These are phyloP conservation scores for Vesta saturnalis DNA, from an alignment of 2,888 invertebrate species.

Conservation along the genomic window DNA sequence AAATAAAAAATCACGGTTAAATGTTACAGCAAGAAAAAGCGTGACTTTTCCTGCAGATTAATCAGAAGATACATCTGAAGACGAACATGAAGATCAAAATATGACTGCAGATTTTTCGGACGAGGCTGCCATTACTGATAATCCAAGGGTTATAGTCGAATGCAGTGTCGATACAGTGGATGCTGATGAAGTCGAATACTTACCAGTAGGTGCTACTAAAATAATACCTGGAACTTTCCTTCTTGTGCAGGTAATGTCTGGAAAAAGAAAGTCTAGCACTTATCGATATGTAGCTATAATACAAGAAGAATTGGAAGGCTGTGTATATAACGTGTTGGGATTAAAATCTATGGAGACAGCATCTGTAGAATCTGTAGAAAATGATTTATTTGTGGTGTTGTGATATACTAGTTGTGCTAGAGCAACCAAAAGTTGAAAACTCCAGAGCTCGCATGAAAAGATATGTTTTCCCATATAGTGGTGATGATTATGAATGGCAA, in stretches of 20 bases:
- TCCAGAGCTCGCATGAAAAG: no score
- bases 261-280: slow-evolving; percentile 9
- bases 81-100: no score
- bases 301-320: neutral
- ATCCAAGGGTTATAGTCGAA: no score
- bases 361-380: neutral
- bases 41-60: neutral
- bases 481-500: no score
- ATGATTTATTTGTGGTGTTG: slow-evolving; percentile 6
- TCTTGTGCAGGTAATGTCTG: neutral
- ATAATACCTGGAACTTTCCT: neutral
- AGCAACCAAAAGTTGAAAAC: no score
- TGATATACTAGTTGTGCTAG: no score
- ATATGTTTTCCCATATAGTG: no score
- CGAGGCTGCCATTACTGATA: no score
- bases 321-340: neutral
- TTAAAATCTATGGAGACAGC: slow-evolving; percentile 6
- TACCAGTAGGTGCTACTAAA: neutral
- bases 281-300: no score
- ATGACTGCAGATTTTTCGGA: no score
- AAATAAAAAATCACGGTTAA: slow-evolving; percentile 25
- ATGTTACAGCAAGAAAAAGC: slow-evolving; percentile 15
- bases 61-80: slow-evolving; percentile 7
- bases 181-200: slow-evolving; percentile 10
- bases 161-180: neutral